These are phyloP conservation scores for Eremobia ochroleuca DNA, from an alignment of 2,888 invertebrate genomes.

Conservation along the genomic window DNA sequence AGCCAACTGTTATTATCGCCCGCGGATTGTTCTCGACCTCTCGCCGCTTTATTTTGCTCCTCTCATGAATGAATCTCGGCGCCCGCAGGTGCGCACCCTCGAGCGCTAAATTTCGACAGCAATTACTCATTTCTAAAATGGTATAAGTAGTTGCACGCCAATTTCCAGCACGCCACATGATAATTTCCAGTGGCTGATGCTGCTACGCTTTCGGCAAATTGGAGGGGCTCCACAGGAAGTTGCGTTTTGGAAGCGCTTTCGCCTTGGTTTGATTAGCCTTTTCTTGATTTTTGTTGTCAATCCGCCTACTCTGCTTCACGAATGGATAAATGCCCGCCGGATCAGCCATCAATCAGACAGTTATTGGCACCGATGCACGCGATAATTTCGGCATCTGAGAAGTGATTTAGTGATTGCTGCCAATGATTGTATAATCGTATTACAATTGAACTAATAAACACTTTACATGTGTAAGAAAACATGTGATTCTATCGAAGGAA, in stretches of 20 bases:
- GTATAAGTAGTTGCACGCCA: constrained; percentile 78
- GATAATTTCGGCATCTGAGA: constrained; percentile 85
- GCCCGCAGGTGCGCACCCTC: constrained; percentile 88
- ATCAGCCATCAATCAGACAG: constrained; percentile 82
- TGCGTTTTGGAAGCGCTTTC: constrained; percentile 80
- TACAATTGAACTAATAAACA: constrained; percentile 73
- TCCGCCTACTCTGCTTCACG: constrained; percentile 73
- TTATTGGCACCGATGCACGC: constrained; percentile 85
- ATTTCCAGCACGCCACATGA: constrained; percentile 87
- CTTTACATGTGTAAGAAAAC: constrained; percentile 57
- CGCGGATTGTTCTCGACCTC: constrained; percentile 87
- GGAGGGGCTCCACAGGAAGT: constrained; percentile 84
- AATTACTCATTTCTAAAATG: constrained; percentile 85
- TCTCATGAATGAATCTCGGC: constrained; percentile 88
- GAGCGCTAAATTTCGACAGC: constrained; percentile 82
- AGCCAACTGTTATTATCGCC: constrained; percentile 89
- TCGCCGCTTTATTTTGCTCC: constrained; percentile 80
- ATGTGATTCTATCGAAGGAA: constrained; percentile 34
- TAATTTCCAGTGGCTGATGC: constrained; percentile 86
- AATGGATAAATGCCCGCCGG: constrained; percentile 76
- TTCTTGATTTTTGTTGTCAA: constrained; percentile 76
- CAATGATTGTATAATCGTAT: constrained; percentile 87
- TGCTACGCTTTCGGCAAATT: constrained; percentile 82
- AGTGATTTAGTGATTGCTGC: constrained; percentile 82
- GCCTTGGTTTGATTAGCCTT: constrained; percentile 77